These are phyloP conservation scores for Nymphalis c-album DNA, from an alignment of 2,888 invertebrate genomes.

Conservation along the genomic window DNA sequence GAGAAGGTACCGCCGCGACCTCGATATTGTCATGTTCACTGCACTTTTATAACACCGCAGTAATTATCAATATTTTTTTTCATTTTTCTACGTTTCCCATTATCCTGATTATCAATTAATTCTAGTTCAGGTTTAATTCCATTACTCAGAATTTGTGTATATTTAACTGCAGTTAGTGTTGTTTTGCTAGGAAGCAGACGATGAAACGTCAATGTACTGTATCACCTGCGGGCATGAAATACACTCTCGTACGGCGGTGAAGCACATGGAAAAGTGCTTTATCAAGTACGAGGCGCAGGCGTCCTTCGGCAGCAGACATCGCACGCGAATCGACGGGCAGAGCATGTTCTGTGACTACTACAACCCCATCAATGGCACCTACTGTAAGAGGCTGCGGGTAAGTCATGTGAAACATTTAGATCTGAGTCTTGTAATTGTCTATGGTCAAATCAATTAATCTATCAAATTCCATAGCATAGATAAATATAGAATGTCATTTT, in stretches of 20 bases:
- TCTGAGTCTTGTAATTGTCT: background rate
- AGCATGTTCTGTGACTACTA: conserved; percentile 99
- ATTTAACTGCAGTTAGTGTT: background rate
- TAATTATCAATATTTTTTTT: too few species aligned
- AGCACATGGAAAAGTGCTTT: conserved; percentile 99
- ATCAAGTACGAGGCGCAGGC: conserved; percentile 98
- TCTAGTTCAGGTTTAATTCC: too few species aligned
- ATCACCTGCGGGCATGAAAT: conserved; percentile 98
- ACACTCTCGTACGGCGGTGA: conserved; percentile 93
- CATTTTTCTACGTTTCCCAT: too few species aligned
- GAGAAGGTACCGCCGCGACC: conserved; percentile 57
- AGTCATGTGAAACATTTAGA: conserved; percentile 34
- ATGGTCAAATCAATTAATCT: too few species aligned
- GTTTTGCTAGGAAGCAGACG: conserved; percentile 75
- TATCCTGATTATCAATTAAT: too few species aligned
- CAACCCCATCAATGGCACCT: conserved; percentile 92
- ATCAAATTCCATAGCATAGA: background rate
- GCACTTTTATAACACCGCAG: too few species aligned
- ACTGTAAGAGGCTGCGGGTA: conserved; percentile 95
- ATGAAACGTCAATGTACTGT: conserved; percentile 93
- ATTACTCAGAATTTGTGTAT: too few species aligned
- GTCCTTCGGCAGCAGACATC: conserved; percentile 96
- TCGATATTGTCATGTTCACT: too few species aligned
- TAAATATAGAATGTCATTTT: background rate
- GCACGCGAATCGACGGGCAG: conserved; percentile 94